Evolutionary conservation across 2,888 invertebrate genomes (phyloP).

Genomic region (Caradrina clavipalpis): DNA sequence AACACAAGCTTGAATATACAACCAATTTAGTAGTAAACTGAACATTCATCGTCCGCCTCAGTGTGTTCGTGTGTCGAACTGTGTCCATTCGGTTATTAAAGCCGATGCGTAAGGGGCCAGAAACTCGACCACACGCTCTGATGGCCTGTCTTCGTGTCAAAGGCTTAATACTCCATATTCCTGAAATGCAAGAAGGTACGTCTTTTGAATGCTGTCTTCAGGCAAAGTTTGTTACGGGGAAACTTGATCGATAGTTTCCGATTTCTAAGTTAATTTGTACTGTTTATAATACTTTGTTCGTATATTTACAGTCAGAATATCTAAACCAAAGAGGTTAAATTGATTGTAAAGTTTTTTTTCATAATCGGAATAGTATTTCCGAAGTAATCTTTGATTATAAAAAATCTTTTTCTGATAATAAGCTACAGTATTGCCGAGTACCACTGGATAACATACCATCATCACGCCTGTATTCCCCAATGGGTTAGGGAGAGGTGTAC

Average conservation of each 20-base stretch:
- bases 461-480: no score
- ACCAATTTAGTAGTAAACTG: not conserved
- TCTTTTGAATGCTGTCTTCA: not conserved
- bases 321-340: no score
- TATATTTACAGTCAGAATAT: no score
- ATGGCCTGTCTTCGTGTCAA: slow-evolving; percentile 6
- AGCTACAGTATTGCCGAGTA: no score
- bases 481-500: no score
- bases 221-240: not conserved
- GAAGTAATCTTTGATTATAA: no score
- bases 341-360: no score
- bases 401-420: no score
- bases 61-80: not conserved
- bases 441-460: no score
- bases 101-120: not conserved
- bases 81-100: not conserved
- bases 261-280: no score
- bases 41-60: not conserved
- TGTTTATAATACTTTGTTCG: no score
- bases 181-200: not conserved
- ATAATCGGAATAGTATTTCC: no score
- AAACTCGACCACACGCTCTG: slow-evolving; percentile 17
- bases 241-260: not conserved
- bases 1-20: not conserved
- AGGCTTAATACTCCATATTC: slow-evolving; percentile 1